Evolutionary conservation across 64 coral and sea anemone species (phyloP), one percentile per base, ranked within the genome.

Genomic region (Dendronephthya gigantea): DNA sequence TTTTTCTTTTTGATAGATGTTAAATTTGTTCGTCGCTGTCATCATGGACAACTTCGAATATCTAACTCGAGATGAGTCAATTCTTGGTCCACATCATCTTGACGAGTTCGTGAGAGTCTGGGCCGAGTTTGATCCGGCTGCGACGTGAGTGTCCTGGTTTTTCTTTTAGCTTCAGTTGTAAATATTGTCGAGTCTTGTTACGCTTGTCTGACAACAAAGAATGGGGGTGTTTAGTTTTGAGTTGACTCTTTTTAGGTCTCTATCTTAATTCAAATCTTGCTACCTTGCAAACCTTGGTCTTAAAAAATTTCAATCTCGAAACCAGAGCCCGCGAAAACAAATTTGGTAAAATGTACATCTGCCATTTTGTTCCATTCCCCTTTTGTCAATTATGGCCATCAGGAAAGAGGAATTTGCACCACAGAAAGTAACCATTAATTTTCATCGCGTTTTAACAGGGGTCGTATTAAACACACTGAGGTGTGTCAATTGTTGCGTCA

Each of bases 1-100:
- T n/a, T 32, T 58, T 85, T 85, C 83, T 1, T 40, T 76, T 85
- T 50, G 14, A 62, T 51, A 98, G 95, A 90, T 98, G 83, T 82
- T 98, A 4, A 98, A 98, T 59, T 82, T 98, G 23, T 98, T 98
- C 79, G 95, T 98, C 58, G 95, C 95, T 48, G 95, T 98, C 50
- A 98, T 98, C 66, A 98, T 98, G 95, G 95, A 98, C 82, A 98
- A 98, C 90, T 98, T 98, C 83, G 95, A 98, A 45, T 98, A 98
- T 66, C 85, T 98, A 0, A 98, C 95, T 35, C 87, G 95, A 40
- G 95, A 98, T 43, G 95, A 98, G 41, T 98, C 95, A 15, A 98
- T 98, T 82, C 95, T 98, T 62, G 95, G 95, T 22, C 95, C 95
- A 49, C 95, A 98, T 48, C 95, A 98, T 84, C 90, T 98, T 19